phyloP scores from a whole-genome alignment of 2,113 vertebrate species.

The Camelus bactrianus region DNA sequence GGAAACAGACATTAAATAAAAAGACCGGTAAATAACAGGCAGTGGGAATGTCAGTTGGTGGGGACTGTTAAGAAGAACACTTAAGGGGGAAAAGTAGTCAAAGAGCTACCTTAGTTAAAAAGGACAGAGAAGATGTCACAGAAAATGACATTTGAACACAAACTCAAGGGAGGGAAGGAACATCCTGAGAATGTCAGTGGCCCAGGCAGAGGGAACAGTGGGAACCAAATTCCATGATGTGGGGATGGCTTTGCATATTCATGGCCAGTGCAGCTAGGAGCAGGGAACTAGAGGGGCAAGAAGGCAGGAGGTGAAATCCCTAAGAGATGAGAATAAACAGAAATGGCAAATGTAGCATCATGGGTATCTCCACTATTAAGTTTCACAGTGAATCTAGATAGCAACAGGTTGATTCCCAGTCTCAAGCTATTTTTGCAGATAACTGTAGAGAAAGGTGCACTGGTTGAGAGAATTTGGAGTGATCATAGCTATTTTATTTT shows the following conservation, averaged over 20 bases:
- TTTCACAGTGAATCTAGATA: neutral
- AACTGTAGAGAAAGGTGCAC: neutral
- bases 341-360: neutral
- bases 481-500: neutral
- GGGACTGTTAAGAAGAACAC: neutral
- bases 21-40: neutral
- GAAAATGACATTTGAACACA: neutral
- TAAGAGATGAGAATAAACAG: neutral
- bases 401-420: too few relatives aligned
- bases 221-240: neutral
- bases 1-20: neutral
- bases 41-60: neutral
- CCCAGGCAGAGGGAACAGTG: neutral
- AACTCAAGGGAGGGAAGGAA: neutral
- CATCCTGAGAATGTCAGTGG: neutral
- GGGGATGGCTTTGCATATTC: neutral
- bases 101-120: neutral
- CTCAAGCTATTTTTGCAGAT: neutral
- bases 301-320: neutral
- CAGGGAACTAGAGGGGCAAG: neutral
- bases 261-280: neutral
- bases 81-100: neutral
- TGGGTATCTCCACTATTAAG: neutral
- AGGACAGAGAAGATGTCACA: neutral
- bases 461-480: neutral